Evolutionary conservation across 2,113 vertebrate species (phyloP).

Genomic region (Tyto alba): DNA sequence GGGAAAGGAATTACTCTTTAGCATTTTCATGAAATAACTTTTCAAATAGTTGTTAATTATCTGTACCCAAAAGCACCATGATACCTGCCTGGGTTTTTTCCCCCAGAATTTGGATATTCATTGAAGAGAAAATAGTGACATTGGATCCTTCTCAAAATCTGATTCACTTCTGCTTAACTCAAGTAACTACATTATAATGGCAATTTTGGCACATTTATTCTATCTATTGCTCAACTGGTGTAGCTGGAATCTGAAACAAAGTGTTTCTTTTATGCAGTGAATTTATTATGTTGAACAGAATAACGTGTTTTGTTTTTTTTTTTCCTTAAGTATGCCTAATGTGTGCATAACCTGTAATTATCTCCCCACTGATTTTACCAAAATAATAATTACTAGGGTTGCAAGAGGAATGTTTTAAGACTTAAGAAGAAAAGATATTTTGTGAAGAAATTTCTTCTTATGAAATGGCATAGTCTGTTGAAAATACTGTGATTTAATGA

Average conservation of each 20-base stretch:
- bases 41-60: neutral
- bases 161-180: neutral
- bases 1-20: neutral
- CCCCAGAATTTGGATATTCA: accelerated
- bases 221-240: neutral
- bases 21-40: neutral
- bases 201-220: neutral
- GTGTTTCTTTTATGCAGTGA: neutral
- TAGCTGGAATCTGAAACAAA: neutral
- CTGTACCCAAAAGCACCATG: neutral
- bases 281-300: neutral
- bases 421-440: neutral
- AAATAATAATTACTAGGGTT: neutral
- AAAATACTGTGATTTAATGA: neutral
- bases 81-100: too few species aligned
- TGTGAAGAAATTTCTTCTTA: neutral
- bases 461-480: neutral
- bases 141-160: neutral
- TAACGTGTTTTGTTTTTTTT: too few species aligned
- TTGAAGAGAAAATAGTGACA: neutral
- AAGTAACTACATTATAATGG: neutral
- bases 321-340: neutral
- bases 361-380: neutral
- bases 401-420: neutral
- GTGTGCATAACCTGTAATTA: neutral